Base-by-base conservation (phyloP, 2,113 vertebrate genomes). In the Nothoprocta perdicaria region DNA sequence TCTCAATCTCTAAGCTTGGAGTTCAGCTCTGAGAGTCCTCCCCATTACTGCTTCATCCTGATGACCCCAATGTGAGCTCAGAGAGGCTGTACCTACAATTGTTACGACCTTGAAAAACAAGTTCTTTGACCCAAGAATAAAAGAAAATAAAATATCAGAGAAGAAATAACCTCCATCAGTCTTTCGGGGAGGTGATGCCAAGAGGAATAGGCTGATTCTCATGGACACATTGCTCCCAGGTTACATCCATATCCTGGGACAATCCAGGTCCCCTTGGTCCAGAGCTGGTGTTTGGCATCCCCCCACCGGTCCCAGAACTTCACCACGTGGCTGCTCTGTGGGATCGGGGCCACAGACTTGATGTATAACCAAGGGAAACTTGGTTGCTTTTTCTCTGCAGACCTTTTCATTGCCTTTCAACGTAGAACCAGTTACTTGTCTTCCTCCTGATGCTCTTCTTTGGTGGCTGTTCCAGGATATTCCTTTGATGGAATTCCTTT, bases 391-490 rank as follows among this genome's bases (percentile, higher is more conserved):
- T 29, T 45, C 14, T 63, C 65, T 46, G 66, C 40, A 3, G 10
- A 2, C 22, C 84, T 73, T 79, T 68, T 48, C 43, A 33, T 65
- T 87, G 86, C 48, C 91, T 91, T 94, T 86, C 84, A 84, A 3
- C 53, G 33, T 7, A 6, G 1, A 48, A 14, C 24, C 86, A 48
- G 69, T 2, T 31, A 1, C 73, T 86, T 24, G 45, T 81, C 29
- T 72, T 61, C 77, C 55, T 72, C 62, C 61, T 57, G 38, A 66
- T 81, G 50, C 62, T 82, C 31, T 58, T 72, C 3, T 8, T 41
- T 38, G 69, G 43, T 68, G 66, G 66, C 66, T 19, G 35, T 24
- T 69, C 58, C 82, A 86, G 52, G 26, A 27, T 90, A 72, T 84
- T 38, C 35, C 35, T 38, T 38, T 38, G 35, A 38, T 38, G 35